Percentiles rank a stretch among this genome's conserved stretches.
These are phyloP conservation scores for Leucania comma DNA, from an alignment of 2,888 invertebrate genomes.

Conservation along the genomic window DNA sequence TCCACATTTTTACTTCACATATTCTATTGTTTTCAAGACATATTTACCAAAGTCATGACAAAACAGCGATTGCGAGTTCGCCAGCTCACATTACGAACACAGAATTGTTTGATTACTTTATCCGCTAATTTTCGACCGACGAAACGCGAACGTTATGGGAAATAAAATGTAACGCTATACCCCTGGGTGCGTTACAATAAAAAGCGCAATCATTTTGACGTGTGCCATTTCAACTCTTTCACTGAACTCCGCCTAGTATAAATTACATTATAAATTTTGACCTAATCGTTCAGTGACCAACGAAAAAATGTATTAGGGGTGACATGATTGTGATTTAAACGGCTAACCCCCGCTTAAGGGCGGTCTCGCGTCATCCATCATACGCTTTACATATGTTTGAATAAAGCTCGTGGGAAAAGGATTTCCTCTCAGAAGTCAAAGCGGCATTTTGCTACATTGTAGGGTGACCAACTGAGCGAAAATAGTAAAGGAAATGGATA, in stretches of 20 bases:
- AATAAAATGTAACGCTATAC: constrained; percentile 77
- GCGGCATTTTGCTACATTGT: constrained; percentile 80
- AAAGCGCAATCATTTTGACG: constrained; percentile 86
- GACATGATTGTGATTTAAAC: constrained; percentile 89
- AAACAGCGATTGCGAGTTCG: constrained; percentile 70
- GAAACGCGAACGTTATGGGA: constrained; percentile 47
- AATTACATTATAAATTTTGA: constrained; percentile 89
- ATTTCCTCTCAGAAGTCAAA: constrained; percentile 90
- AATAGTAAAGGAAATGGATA: constrained; percentile 25
- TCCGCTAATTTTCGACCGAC: constrained; percentile 54
- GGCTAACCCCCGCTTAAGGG: constrained; percentile 83
- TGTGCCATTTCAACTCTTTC: constrained; percentile 86
- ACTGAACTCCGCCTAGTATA: constrained; percentile 77
- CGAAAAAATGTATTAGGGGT: constrained; percentile 85
- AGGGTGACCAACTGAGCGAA: constrained; percentile 74
- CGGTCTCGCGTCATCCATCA: constrained; percentile 89
- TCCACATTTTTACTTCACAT: constrained; percentile 75
- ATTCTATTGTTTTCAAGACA: constrained; percentile 79
- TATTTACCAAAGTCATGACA: constrained; percentile 76
- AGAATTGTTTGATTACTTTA: constrained; percentile 73
- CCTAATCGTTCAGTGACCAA: constrained; percentile 84
- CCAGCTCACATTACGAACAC: constrained; percentile 72
- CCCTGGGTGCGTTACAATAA: constrained; percentile 81
- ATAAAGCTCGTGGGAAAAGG: constrained; percentile 91
- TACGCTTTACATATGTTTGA: constrained; percentile 91